Evolutionary conservation across 2,888 invertebrate species (phyloP).

Genomic region (Parapristionchus giblindavisi): DNA sequence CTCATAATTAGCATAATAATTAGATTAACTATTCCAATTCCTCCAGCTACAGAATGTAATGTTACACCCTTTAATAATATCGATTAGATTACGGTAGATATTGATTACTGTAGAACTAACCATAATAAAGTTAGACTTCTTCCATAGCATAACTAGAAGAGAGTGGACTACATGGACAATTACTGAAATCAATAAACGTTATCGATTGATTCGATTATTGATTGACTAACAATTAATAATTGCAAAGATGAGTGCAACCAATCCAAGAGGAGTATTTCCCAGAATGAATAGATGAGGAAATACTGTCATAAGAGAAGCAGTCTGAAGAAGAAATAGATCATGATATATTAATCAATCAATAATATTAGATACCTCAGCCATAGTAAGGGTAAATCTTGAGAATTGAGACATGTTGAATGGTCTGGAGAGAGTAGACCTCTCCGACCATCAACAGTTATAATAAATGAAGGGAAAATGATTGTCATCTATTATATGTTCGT

Average conservation of each 20-base stretch:
- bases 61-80: too few relatives aligned
- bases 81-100: not conserved
- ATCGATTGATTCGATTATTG: not conserved
- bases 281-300: constrained; percentile 10
- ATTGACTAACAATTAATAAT: not conserved
- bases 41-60: not conserved
- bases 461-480: too few relatives aligned
- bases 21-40: not conserved
- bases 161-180: constrained; percentile 9
- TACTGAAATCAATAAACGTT: not conserved
- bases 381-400: too few relatives aligned
- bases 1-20: not conserved
- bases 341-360: not conserved
- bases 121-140: constrained; percentile 9
- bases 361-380: not conserved
- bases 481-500: too few relatives aligned
- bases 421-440: too few relatives aligned
- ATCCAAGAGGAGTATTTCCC: not conserved
- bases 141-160: not conserved
- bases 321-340: not conserved
- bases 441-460: too few relatives aligned
- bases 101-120: not conserved
- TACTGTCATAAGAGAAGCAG: not conserved
- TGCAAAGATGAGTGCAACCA: not conserved
- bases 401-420: too few relatives aligned